Conservation (phyloP, 2,113 vertebrate genomes). For the Mohoua ochrocephala region DNA sequence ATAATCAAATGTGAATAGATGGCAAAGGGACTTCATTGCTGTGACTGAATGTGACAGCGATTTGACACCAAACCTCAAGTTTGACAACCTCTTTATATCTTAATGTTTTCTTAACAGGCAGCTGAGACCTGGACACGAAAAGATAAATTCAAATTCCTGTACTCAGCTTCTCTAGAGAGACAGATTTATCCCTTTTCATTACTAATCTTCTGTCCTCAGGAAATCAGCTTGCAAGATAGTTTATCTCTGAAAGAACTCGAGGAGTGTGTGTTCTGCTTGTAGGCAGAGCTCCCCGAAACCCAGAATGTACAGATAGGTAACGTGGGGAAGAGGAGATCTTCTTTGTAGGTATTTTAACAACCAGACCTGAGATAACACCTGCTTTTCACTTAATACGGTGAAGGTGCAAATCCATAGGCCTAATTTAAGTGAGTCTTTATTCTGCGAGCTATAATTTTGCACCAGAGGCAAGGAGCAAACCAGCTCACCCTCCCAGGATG, state of each 20-base stretch:
- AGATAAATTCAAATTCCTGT: background rate
- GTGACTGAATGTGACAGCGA: background rate
- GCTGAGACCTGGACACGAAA: background rate
- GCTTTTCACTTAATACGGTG: conserved; percentile 54
- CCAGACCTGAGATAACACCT: conserved; percentile 17
- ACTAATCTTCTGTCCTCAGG: background rate
- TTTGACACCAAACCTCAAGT: background rate
- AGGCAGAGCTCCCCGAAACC: background rate
- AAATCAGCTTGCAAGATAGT: background rate
- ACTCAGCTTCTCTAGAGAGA: background rate
- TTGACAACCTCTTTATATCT: background rate
- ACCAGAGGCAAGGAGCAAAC: conserved; percentile 55
- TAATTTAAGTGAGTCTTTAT: conserved; percentile 35
- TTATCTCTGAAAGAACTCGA: background rate
- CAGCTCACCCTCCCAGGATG: conserved; percentile 67
- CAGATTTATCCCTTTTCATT: background rate
- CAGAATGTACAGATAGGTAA: background rate
- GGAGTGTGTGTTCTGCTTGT: background rate
- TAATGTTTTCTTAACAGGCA: background rate
- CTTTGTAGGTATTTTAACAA: background rate
- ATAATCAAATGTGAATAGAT: background rate
- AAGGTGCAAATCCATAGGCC: conserved; percentile 49
- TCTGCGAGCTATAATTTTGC: conserved; percentile 51
- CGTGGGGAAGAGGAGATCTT: background rate
- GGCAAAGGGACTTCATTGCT: background rate